A percentile compares a stretch with the other conserved stretches of the same genome.
Evolutionary conservation across 2,888 invertebrate genomes (phyloP).

Genomic region (Griposia aprilina): DNA sequence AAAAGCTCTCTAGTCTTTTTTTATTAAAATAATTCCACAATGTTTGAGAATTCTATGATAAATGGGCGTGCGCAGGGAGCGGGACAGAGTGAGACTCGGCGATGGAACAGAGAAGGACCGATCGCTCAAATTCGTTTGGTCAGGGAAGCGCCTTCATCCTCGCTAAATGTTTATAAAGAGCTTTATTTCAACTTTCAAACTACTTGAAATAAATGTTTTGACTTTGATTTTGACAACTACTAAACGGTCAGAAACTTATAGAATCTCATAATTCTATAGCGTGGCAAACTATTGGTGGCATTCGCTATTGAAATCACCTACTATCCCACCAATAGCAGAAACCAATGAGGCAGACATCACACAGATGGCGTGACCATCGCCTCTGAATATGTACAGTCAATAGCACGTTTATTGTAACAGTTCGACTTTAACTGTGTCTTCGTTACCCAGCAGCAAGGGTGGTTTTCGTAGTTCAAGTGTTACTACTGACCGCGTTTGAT

Average conservation of each 20-base stretch:
- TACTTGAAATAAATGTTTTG: too few species aligned
- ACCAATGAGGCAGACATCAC: background rate
- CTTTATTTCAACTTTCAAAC: background rate
- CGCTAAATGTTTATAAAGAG: background rate
- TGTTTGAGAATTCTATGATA: too few species aligned
- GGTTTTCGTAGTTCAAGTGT: background rate
- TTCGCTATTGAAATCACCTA: background rate
- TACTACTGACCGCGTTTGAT: background rate
- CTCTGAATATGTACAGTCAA: background rate
- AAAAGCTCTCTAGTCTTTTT: too few species aligned
- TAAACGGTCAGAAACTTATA: background rate
- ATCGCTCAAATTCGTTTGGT: too few species aligned
- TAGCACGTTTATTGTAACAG: background rate
- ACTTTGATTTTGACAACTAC: background rate
- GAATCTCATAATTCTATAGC: background rate
- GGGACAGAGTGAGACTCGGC: too few species aligned
- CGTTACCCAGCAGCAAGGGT: background rate
- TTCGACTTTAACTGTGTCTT: background rate
- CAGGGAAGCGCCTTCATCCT: too few species aligned
- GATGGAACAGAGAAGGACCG: too few species aligned
- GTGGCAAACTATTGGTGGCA: background rate
- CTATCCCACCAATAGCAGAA: background rate
- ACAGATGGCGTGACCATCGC: constrained; percentile 5
- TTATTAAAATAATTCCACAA: too few species aligned
- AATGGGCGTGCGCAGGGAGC: too few species aligned